phyloP scores from a whole-genome alignment of 2,888 invertebrate genomes.

The Tolmerus cingulatus region DNA sequence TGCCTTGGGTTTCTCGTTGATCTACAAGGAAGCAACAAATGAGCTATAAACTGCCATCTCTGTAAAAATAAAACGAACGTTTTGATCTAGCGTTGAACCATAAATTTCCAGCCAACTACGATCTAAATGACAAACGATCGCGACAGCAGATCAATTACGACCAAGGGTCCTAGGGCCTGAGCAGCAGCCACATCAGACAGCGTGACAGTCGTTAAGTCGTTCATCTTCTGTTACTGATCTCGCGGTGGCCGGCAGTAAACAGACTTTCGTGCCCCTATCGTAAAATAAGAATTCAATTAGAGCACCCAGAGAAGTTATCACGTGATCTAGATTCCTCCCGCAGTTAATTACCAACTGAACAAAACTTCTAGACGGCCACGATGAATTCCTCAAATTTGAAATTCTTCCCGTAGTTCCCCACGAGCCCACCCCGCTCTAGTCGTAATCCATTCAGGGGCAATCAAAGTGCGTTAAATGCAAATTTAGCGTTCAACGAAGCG shows the following conservation, averaged over 20 bases:
- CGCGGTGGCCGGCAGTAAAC: background rate
- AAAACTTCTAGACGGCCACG: background rate
- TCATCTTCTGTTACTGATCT: background rate
- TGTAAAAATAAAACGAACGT: background rate
- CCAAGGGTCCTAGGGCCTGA: background rate
- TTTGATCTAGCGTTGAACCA: background rate
- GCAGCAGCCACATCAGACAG: background rate
- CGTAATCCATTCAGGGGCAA: conserved; percentile 3
- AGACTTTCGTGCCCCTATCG: background rate
- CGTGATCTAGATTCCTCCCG: background rate
- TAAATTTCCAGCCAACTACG: background rate
- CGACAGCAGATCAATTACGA: background rate
- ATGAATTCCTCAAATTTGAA: background rate
- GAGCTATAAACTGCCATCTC: background rate
- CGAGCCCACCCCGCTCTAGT: background rate
- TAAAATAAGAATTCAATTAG: background rate
- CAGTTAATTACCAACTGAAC: background rate
- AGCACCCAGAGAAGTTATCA: background rate
- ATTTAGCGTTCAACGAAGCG: conserved; percentile 35
- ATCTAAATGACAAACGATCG: background rate
- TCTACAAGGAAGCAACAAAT: background rate
- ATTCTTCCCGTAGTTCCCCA: background rate
- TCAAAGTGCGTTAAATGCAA: conserved; percentile 31
- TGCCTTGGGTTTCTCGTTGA: too few species aligned
- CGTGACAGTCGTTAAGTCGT: background rate